Conservation (phyloP, 2,888 invertebrate species). For the Atrina japonica region DNA sequence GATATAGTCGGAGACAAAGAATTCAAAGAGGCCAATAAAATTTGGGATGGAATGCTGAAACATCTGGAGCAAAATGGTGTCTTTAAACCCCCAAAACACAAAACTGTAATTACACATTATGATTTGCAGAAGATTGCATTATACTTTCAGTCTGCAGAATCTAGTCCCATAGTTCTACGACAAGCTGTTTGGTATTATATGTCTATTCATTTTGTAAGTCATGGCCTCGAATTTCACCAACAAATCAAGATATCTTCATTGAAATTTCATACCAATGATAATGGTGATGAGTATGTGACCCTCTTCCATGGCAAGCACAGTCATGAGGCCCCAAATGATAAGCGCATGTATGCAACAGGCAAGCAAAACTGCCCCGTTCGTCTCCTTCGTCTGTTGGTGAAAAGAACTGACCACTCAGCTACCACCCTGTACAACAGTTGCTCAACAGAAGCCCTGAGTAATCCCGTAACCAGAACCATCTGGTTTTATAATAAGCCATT, state of each 20-base stretch:
- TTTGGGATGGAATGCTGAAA: slow-evolving; percentile 25
- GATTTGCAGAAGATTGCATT: slow-evolving; percentile 16
- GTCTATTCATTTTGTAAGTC: slow-evolving; percentile 11
- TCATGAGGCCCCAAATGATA: slow-evolving; percentile 3
- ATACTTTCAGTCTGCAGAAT: slow-evolving; percentile 14
- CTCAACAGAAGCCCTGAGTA: not conserved
- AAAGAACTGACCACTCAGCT: slow-evolving; percentile 5
- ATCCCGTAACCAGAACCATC: not conserved
- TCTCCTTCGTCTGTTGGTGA: slow-evolving; percentile 15
- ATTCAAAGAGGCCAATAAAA: slow-evolving; percentile 9
- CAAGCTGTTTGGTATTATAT: slow-evolving; percentile 22
- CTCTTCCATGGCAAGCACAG: not conserved
- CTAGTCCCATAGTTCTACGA: slow-evolving; percentile 11
- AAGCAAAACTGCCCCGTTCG: slow-evolving; percentile 15
- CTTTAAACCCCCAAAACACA: slow-evolving; percentile 9
- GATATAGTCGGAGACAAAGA: slow-evolving; percentile 21
- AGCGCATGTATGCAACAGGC: slow-evolving; percentile 31
- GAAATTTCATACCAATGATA: not conserved
- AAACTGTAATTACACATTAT: slow-evolving; percentile 12
- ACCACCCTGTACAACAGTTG: slow-evolving; percentile 1
- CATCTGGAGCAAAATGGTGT: not conserved
- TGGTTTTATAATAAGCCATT: not conserved
- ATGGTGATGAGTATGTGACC: slow-evolving; percentile 2
- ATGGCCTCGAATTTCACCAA: slow-evolving; percentile 11
- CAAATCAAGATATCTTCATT: slow-evolving; percentile 9